Evolutionary conservation across 23 tunicate species (phyloP).

Genomic region (Phallusia fumigata): DNA sequence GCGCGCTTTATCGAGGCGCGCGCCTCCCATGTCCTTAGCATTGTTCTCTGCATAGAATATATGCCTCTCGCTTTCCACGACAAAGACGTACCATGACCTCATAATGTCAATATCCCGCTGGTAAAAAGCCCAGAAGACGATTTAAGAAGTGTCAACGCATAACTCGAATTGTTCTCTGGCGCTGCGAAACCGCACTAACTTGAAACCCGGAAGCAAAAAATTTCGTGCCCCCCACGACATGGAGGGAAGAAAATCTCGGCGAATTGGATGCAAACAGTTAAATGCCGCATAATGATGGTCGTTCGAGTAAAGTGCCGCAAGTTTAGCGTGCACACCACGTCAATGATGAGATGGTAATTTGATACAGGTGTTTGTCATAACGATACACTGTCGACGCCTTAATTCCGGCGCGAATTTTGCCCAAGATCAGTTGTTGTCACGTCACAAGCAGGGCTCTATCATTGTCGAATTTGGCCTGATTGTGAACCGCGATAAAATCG

Average conservation of each 20-base stretch:
- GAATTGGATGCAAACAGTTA: not conserved
- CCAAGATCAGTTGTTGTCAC: slow-evolving; percentile 10
- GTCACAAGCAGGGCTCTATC: slow-evolving; percentile 14
- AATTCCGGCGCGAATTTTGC: slow-evolving; percentile 1
- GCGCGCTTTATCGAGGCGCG: slow-evolving; percentile 5
- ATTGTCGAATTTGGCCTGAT: slow-evolving; percentile 24
- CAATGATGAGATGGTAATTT: slow-evolving; percentile 6
- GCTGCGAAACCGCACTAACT: not conserved
- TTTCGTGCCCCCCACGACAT: not conserved
- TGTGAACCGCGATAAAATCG: slow-evolving; percentile 36
- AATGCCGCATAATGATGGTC: not conserved
- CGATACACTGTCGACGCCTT: slow-evolving; percentile 12
- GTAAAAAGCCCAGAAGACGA: slow-evolving; percentile 13
- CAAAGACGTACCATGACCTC: slow-evolving; percentile 38
- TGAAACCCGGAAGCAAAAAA: slow-evolving; percentile 21
- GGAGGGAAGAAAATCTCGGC: too few species aligned
- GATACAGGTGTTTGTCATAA: slow-evolving; percentile 14
- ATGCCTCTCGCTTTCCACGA: slow-evolving; percentile 10
- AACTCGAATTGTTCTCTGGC: not conserved
- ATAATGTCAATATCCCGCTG: slow-evolving; percentile 51
- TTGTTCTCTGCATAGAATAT: slow-evolving; percentile 17
- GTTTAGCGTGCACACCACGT: too few species aligned
- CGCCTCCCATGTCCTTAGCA: slow-evolving; percentile 8
- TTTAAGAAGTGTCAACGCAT: slow-evolving; percentile 34
- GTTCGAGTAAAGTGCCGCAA: too few species aligned